These are phyloP conservation scores for Hemicentrotus pulcherrimus DNA, from an alignment of 35 echinoderm and acorn worm species.

Conservation along the genomic window DNA sequence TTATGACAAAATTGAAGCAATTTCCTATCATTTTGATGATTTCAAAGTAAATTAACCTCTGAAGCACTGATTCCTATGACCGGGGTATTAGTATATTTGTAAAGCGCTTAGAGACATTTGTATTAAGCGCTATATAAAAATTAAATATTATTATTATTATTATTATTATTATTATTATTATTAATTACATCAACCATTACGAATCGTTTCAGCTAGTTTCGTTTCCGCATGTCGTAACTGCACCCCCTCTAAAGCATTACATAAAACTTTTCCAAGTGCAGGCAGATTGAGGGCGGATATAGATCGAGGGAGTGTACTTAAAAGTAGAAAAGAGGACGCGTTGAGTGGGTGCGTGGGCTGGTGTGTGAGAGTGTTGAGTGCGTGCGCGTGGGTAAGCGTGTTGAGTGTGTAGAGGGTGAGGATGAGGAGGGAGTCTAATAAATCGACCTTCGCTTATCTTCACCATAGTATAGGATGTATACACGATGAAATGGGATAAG, in stretches of 20 bases:
- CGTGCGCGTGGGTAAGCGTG: background rate
- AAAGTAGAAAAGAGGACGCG: background rate
- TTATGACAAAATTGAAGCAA: no score
- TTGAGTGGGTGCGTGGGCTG: background rate
- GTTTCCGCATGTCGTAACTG: background rate
- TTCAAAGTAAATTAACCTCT: no score
- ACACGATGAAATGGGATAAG: background rate
- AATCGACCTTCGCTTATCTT: background rate
- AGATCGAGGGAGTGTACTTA: background rate
- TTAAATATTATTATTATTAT: no score
- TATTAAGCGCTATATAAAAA: no score
- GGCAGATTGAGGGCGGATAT: background rate
- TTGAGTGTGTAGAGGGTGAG: background rate
- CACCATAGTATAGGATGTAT: background rate
- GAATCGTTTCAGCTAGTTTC: no score
- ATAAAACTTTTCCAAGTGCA: background rate
- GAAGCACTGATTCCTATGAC: no score
- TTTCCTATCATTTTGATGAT: no score
- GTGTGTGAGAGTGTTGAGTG: background rate
- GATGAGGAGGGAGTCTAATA: background rate
- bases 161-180: no score
- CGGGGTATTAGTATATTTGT: no score
- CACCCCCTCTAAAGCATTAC: background rate
- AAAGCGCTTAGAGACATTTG: no score
- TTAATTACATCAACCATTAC: no score